phyloP scores from a whole-genome alignment of 2,797 vertebrate genomes.

The Coranthus polyacanthus region DNA sequence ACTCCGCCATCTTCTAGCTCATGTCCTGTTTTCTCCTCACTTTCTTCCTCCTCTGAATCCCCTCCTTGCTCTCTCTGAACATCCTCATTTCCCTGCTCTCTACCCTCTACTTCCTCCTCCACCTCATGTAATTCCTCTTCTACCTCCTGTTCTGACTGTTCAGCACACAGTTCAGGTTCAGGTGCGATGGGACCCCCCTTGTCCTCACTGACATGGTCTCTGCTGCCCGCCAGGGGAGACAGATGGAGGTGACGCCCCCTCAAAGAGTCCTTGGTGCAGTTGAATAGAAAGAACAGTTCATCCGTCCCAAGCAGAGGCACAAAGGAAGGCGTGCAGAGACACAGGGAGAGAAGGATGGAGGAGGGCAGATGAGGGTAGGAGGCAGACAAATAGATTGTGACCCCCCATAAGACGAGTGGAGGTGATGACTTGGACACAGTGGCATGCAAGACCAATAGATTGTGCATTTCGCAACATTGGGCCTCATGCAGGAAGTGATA shows the following conservation, averaged over 20 bases:
- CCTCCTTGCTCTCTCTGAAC: neutral
- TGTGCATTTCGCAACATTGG: neutral
- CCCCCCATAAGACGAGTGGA: neutral
- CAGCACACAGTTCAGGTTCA: constrained; percentile 23
- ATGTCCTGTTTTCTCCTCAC: neutral
- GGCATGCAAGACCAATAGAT: constrained; percentile 35
- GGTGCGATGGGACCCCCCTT: constrained; percentile 47
- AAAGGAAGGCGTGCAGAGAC: constrained; percentile 66
- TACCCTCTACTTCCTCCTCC: constrained; percentile 12
- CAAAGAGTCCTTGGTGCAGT: constrained; percentile 82
- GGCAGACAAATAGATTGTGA: constrained; percentile 31
- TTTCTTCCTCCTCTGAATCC: neutral
- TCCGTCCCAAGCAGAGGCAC: constrained; percentile 55
- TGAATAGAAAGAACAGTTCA: constrained; percentile 37
- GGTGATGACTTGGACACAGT: constrained; percentile 2
- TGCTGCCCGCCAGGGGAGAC: constrained; percentile 52
- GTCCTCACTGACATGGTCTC: constrained; percentile 60
- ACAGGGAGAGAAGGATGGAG: constrained; percentile 59
- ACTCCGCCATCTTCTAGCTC: constrained; percentile 8
- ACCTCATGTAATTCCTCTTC: constrained; percentile 36
- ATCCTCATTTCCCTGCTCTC: neutral
- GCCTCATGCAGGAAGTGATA: neutral
- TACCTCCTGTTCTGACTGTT: constrained; percentile 24
- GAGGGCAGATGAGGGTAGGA: constrained; percentile 45
- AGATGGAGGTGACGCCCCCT: constrained; percentile 60